phyloP scores from a whole-genome alignment of 2,797 vertebrate species.

The Eupleurogrammus muticus region DNA sequence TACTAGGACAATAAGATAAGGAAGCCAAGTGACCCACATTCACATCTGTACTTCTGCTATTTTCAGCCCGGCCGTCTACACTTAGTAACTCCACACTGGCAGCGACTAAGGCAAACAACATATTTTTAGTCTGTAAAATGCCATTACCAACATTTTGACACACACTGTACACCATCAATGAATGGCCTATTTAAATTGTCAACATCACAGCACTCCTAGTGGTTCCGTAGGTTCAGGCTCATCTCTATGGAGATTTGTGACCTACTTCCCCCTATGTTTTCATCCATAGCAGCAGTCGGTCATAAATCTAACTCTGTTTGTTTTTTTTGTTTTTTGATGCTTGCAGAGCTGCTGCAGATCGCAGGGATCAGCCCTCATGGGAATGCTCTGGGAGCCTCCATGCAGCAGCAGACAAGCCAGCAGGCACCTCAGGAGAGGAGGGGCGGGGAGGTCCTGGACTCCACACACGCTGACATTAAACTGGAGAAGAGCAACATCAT shows the following conservation, averaged over 20 bases:
- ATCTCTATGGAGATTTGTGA: background rate
- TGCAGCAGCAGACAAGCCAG: conserved; percentile 96
- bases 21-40: conserved; percentile 69
- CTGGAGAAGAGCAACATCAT: conserved; percentile 99
- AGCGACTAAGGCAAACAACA: background rate
- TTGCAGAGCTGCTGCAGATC: conserved; percentile 94
- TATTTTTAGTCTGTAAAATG: conserved; percentile 67
- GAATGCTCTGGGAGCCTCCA: conserved; percentile 94
- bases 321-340: conserved; percentile 37
- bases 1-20: conserved; percentile 30
- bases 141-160: conserved; percentile 16
- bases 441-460: conserved; percentile 95
- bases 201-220: background rate
- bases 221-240: background rate
- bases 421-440: conserved; percentile 92
- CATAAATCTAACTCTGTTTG: conserved; percentile 4
- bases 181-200: conserved; percentile 8
- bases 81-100: conserved; percentile 47
- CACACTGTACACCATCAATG: background rate
- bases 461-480: conserved; percentile 92
- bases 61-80: conserved; percentile 35
- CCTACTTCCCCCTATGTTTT: background rate
- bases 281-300: background rate
- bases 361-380: conserved; percentile 97
- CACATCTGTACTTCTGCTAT: conserved; percentile 44